Percentiles rank a stretch among this genome's conserved stretches.
phyloP scores from a whole-genome alignment of 2,113 vertebrate species.

The Herpetotheres cachinnans region DNA sequence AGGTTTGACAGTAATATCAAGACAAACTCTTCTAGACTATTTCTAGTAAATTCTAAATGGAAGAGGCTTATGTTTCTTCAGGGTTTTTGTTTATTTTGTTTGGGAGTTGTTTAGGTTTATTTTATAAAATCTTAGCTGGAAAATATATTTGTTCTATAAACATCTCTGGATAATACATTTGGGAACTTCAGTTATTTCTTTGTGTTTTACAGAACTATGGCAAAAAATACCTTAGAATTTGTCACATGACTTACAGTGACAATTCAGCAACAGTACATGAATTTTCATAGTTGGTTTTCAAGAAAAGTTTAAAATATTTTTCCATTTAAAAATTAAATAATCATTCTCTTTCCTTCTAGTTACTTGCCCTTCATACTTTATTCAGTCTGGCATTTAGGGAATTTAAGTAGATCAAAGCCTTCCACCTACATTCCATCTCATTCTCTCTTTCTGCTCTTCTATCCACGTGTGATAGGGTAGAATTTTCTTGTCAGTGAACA shows the following conservation, averaged over 20 bases:
- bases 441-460: slow-evolving; percentile 17
- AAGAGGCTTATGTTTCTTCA: not conserved
- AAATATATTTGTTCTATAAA: not conserved
- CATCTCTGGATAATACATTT: not conserved
- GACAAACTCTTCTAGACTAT: not conserved
- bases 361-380: not conserved
- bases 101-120: not conserved
- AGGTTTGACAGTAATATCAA: not conserved
- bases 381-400: not conserved
- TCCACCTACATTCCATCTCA: slow-evolving; percentile 18
- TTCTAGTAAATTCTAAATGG: not conserved
- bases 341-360: not conserved
- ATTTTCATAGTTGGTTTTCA: not conserved
- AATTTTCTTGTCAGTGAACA: slow-evolving; percentile 52
- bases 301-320: not conserved
- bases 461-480: not conserved
- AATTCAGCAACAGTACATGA: not conserved
- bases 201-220: not conserved
- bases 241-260: not conserved
- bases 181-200: not conserved
- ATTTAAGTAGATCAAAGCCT: slow-evolving; percentile 25
- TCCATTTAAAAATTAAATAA: not conserved
- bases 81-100: not conserved
- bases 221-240: not conserved
- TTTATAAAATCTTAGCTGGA: not conserved